These are phyloP conservation scores for Scleropages formosus DNA, from an alignment of 2,797 vertebrate genomes.

Conservation along the genomic window DNA sequence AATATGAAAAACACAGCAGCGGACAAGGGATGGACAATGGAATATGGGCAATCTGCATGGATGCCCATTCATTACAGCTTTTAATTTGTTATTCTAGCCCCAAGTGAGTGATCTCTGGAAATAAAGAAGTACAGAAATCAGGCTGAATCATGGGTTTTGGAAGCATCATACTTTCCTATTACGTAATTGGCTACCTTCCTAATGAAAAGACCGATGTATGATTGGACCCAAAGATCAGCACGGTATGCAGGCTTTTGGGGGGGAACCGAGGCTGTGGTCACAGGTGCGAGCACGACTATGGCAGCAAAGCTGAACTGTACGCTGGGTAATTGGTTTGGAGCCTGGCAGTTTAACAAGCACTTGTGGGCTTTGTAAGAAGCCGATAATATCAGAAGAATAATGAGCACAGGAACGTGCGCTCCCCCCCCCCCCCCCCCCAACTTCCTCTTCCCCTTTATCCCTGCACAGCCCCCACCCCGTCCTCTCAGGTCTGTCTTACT, in stretches of 20 bases:
- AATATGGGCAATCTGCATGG: no score
- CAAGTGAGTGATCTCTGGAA: neutral
- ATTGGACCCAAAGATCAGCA: neutral
- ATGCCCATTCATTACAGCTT: no score
- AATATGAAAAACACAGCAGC: neutral
- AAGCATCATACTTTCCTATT: no score
- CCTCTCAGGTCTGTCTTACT: slow-evolving; percentile 71
- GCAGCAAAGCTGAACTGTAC: slow-evolving; percentile 40
- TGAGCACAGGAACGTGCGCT: slow-evolving; percentile 70
- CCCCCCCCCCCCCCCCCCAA: neutral
- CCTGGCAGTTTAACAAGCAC: slow-evolving; percentile 71
- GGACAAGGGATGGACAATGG: no score
- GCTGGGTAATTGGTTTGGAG: slow-evolving; percentile 52
- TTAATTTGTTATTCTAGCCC: neutral
- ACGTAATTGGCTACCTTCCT: no score
- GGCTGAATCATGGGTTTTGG: no score
- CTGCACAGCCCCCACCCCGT: neutral
- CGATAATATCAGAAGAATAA: slow-evolving; percentile 83
- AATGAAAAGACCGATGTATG: neutral
- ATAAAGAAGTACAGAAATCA: neutral
- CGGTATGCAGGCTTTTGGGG: no score
- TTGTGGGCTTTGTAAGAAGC: slow-evolving; percentile 82
- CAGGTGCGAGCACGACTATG: neutral
- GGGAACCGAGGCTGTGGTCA: neutral
- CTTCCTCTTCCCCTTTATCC: neutral